Base-by-base conservation (phyloP, 2,113 vertebrate species). In the Dipodomys spectabilis region DNA sequence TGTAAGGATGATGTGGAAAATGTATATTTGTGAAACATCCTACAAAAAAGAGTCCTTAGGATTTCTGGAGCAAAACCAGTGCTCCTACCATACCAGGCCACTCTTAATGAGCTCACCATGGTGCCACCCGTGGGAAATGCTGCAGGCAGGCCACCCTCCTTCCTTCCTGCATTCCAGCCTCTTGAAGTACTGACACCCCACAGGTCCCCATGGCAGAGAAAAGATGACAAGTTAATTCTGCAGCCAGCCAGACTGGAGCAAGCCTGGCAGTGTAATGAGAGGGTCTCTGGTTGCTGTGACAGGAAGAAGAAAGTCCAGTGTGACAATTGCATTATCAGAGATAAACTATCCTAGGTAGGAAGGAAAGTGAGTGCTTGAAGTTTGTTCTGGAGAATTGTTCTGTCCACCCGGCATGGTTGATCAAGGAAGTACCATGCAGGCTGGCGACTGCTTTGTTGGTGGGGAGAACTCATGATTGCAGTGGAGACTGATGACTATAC, bases 201-300 rank as follows among this genome's bases (percentile, higher is more conserved):
- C 86, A 22, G 27, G 68, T 97, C 90, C 94, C 96, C 72, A 0
- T 6, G 88, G 77, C 86, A 82, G 88, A 25, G 83, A 60, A 65
- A 95, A 96, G 69, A 62, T 86, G 96, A 96, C 89, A 97, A 94
- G 92, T 97, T 95, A 95, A 95, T 97, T 97, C 96, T 96, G 91
- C 20, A 95, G 95, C 95, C 35, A 90, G 74, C 77, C n/a, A 11
- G 80, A 80, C 78, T 78, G 4, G 7, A 83, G 86, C 77, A 74
- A 94, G 92, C 88, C 83, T 95, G 81, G 86, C 90, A 94, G 90
- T 79, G 81, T 91, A 84, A 97, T 95, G 94, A 96, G 80, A 88
- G 53, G 49, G 32, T 23, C 4, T 89, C 77, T 67, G 93, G 0
- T 69, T 28, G 8, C 77, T 94, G 45, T 73, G 8, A 20, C 32